Conservation (phyloP, 2,113 vertebrate genomes). For the Pluvianellus socialis region DNA sequence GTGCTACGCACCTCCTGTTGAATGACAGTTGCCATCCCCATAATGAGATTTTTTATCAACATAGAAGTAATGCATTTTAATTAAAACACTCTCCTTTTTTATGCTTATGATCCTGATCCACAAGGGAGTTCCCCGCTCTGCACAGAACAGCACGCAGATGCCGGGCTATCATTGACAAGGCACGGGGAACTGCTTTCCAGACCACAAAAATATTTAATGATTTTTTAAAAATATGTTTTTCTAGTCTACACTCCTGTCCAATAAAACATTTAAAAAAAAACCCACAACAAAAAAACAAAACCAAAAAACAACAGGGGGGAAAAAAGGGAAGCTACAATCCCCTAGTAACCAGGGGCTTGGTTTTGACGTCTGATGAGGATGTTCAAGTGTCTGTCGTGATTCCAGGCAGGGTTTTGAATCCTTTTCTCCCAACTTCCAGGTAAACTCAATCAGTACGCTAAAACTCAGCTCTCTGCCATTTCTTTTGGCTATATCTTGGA, state of each 20-base stretch:
- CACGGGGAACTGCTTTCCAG: neutral
- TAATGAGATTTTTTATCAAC: conserved; percentile 40
- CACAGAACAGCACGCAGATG: rapidly evolving
- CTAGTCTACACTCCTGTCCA: neutral
- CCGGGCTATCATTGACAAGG: neutral
- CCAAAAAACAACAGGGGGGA: too few species aligned
- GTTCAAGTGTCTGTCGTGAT: neutral
- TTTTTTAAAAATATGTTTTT: neutral
- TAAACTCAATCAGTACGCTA: neutral
- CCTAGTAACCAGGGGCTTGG: neutral
- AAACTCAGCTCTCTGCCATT: neutral
- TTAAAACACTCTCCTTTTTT: conserved; percentile 3
- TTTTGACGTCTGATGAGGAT: neutral
- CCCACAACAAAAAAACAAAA: too few species aligned
- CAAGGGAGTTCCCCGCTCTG: neutral
- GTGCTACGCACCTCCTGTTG: neutral
- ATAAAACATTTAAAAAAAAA: neutral
- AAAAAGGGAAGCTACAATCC: neutral
- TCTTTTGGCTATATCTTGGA: neutral
- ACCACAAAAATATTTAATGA: neutral
- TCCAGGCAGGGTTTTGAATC: neutral
- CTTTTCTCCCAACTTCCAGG: neutral
- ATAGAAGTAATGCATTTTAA: conserved; percentile 8
- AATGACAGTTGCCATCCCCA: neutral
- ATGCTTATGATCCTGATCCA: neutral